These are phyloP conservation scores for Pseudomyrmex dendroicus DNA, from an alignment of 1,140 invertebrate species.

Conservation along the genomic window DNA sequence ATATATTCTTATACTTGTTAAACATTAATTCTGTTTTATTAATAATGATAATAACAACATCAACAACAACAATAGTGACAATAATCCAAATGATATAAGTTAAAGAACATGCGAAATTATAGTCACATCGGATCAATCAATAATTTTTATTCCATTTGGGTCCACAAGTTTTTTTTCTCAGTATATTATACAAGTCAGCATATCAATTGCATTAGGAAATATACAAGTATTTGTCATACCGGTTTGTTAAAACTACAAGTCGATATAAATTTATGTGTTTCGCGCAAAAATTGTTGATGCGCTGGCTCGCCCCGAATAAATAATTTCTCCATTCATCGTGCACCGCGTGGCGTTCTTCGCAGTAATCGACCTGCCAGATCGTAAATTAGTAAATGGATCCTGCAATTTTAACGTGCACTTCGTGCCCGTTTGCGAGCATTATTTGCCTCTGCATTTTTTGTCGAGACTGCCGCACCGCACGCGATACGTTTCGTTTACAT, in stretches of 20 bases:
- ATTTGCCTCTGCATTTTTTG: constrained; percentile 26
- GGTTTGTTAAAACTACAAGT: neutral
- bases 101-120: too few relatives aligned
- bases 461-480: neutral
- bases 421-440: constrained; percentile 28
- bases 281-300: neutral
- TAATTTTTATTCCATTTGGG: too few relatives aligned
- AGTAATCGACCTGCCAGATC: constrained; percentile 42
- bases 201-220: neutral
- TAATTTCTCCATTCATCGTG: constrained; percentile 45
- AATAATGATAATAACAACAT: too few relatives aligned
- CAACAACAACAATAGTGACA: too few relatives aligned
- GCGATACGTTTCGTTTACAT: constrained; percentile 44
- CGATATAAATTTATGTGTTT: constrained; percentile 42
- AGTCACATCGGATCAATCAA: too few relatives aligned
- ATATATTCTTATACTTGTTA: too few relatives aligned
- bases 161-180: neutral
- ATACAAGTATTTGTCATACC: neutral
- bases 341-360: constrained; percentile 8
- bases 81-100: too few relatives aligned
- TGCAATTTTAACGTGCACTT: constrained; percentile 52
- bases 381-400: constrained; percentile 57
- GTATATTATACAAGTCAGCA: neutral
- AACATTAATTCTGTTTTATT: too few relatives aligned
- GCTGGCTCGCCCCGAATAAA: constrained; percentile 14